Evolutionary conservation across 2,888 invertebrate genomes (phyloP).

Genomic region (Dioctria linearis): DNA sequence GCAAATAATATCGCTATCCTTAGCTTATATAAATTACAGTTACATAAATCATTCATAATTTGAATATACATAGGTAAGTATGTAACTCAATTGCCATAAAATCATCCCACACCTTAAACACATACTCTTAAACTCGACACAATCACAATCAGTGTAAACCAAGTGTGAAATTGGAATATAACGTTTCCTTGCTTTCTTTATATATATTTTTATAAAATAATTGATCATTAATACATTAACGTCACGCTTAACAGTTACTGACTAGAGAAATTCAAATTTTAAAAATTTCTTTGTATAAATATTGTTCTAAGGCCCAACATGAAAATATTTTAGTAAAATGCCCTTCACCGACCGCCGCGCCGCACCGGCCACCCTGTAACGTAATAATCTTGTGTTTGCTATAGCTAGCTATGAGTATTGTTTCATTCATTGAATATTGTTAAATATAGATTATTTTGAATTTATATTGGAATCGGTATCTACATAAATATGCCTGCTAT

Average conservation of each 20-base stretch:
- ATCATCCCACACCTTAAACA: constrained; percentile 14
- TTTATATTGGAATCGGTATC: not conserved
- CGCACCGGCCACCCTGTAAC: not conserved
- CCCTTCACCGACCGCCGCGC: constrained; percentile 16
- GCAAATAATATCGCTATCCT: constrained; percentile 13
- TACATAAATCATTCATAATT: constrained; percentile 16
- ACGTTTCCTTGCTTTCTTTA: not conserved
- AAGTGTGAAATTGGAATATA: constrained; percentile 2
- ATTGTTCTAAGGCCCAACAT: constrained; percentile 43
- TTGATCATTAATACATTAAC: not conserved
- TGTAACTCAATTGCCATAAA: constrained; percentile 35
- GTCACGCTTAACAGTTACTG: constrained; percentile 45
- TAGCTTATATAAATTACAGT: constrained; percentile 21
- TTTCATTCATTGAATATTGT: not conserved
- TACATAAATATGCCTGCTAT: not conserved
- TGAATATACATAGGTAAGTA: not conserved
- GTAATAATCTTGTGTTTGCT: not conserved
- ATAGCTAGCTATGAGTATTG: constrained; percentile 38
- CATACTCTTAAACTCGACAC: constrained; percentile 2
- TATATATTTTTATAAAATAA: constrained; percentile 7
- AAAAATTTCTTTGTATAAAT: constrained; percentile 28
- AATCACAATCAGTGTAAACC: constrained; percentile 2
- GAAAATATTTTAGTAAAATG: constrained; percentile 41
- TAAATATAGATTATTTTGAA: constrained; percentile 4
- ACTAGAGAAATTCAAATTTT: constrained; percentile 49